Percentiles rank a stretch among this genome's conserved stretches.
Conservation (phyloP, 2,797 vertebrate species). For the Falco concolor region DNA sequence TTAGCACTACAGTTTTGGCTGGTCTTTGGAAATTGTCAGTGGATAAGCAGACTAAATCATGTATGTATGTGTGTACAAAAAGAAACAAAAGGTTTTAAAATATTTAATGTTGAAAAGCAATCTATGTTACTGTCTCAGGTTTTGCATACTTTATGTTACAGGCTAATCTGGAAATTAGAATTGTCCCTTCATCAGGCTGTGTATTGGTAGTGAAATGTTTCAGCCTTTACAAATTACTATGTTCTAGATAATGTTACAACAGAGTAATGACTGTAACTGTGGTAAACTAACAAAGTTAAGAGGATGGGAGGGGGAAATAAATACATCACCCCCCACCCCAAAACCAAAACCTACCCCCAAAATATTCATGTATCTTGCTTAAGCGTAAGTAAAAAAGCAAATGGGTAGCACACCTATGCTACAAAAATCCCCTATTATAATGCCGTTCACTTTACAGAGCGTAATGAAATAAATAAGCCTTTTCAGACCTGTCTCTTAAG, state of each 20-base stretch:
- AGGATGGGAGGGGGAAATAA: neutral
- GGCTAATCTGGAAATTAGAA: neutral
- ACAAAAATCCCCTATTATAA: neutral
- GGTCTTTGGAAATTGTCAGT: neutral
- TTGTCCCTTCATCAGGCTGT: neutral
- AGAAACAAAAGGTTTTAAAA: neutral
- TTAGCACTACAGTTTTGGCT: neutral
- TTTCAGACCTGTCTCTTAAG: neutral
- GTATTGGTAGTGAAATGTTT: neutral
- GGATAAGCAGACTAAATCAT: neutral
- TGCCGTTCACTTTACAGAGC: neutral
- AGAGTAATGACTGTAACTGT: neutral
- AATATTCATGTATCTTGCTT: neutral
- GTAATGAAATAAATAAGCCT: neutral
- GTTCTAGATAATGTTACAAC: neutral
- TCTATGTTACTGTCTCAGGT: neutral
- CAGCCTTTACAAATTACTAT: neutral
- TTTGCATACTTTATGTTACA: neutral
- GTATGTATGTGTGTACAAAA: neutral
- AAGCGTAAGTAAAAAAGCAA: accelerated
- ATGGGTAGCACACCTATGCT: neutral
- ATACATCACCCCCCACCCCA: neutral
- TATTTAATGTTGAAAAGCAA: neutral
- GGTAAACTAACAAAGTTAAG: neutral
- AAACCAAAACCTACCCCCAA: neutral